These are phyloP conservation scores for Butorides virescens DNA, from an alignment of 2,113 vertebrate species.

Conservation along the genomic window DNA sequence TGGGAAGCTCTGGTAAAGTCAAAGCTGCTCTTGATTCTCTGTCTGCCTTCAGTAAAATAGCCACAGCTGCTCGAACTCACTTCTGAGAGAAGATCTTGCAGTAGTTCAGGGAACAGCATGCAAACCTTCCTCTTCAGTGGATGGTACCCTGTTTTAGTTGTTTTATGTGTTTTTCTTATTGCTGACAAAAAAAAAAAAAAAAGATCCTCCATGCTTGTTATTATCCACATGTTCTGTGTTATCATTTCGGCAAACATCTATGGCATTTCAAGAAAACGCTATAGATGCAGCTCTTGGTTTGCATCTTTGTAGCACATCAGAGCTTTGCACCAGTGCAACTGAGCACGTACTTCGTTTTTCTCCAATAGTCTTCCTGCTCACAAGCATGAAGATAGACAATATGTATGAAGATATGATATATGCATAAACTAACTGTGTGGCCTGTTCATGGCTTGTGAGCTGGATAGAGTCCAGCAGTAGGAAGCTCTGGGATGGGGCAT, in stretches of 20 bases:
- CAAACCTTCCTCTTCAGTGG: neutral
- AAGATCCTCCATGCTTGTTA: neutral
- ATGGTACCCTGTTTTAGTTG: neutral
- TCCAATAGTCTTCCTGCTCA: neutral
- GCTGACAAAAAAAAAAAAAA: neutral
- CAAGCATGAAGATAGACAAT: neutral
- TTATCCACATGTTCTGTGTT: neutral
- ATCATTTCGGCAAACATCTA: neutral
- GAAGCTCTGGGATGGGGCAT: neutral
- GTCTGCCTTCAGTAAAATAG: neutral
- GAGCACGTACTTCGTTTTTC: neutral
- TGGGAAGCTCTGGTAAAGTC: neutral
- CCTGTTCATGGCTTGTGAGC: neutral
- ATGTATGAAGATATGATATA: neutral
- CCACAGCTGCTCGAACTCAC: neutral
- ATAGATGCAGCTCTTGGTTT: neutral
- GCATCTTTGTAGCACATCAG: neutral
- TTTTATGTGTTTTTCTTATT: neutral
- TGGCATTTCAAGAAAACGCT: neutral
- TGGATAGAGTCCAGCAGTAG: neutral
- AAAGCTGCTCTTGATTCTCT: neutral
- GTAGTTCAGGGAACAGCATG: neutral
- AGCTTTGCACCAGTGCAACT: neutral
- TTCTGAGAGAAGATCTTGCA: neutral
- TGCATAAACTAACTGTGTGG: neutral